Conservation (phyloP, 2,888 invertebrate species). For the Belgica antarctica region DNA sequence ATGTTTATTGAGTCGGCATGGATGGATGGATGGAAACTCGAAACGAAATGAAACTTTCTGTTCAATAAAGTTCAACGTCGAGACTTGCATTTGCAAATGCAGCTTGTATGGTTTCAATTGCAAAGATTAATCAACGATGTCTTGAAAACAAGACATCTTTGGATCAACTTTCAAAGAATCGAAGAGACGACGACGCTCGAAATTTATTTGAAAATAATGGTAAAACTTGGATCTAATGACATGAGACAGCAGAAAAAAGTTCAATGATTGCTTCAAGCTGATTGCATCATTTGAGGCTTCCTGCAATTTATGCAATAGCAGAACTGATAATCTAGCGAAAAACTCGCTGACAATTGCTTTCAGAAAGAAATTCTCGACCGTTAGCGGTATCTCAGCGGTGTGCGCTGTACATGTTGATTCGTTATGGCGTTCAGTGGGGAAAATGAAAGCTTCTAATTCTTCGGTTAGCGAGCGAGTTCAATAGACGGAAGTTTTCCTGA, state of each 20-base stretch:
- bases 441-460: conserved; percentile 28
- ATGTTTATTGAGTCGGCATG: background rate
- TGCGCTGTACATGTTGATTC: background rate
- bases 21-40: too few species aligned
- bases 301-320: background rate
- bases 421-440: background rate
- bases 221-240: too few species aligned
- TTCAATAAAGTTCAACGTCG: too few species aligned
- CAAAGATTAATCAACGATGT: too few species aligned
- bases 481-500: conserved; percentile 13
- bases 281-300: background rate
- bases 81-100: too few species aligned
- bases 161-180: too few species aligned
- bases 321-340: background rate
- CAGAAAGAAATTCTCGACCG: background rate
- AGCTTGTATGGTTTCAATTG: too few species aligned
- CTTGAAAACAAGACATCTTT: too few species aligned
- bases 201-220: too few species aligned
- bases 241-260: too few species aligned
- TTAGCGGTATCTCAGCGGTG: background rate
- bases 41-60: too few species aligned
- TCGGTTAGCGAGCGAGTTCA: conserved; percentile 9
- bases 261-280: background rate
- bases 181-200: too few species aligned
- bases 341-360: background rate